Base-by-base conservation (phyloP, 2,113 vertebrate genomes). In the Neofelis nebulosa region DNA sequence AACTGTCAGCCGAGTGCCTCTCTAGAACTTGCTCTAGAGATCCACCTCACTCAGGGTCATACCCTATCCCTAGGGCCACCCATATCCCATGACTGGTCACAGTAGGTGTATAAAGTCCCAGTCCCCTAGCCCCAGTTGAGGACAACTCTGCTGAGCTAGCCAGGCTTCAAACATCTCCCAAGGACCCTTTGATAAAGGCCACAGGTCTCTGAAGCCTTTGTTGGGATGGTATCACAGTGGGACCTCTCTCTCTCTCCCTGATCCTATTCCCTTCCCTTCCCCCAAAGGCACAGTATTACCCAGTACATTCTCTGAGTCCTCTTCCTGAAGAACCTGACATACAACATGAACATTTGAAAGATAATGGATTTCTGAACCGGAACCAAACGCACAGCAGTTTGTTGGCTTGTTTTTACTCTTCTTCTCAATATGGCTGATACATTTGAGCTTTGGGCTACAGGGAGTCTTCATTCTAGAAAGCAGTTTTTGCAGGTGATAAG, bases 381-480 rank as follows among this genome's bases (percentile, higher is more conserved):
- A 94, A 78, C 82, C 27, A 79, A 96, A 87, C 50, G n/a, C 29
- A 74, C 9, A 57, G 15, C 6, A 80, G 29, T 86, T 21, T 61
- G 15, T 55, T 88, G 36, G 12, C 36, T 94, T 85, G 29, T 52
- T 84, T 89, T 87, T 29, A 55, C 65, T 89, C 45, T 92, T 94
- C 61, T n/a, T 71, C 68, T 65, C 66, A 84, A 52, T 89, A 66
- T 68, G 81, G 86, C 38, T 65, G 3, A 91, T 93, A 95, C 85
- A 91, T 93, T 89, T 83, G 89, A 95, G 38, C 69, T 76, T 95
- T 96, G 79, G n/a, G 9, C 29, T 48, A 84, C 31, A 92, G 16
- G 38, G 9, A 96, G 55, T 1, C 80, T 96, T 57, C n/a, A 41
- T 93, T 80, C 45, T 94, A 93, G 50, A 97, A 92, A 97, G 97